A percentile compares a stretch with the other conserved stretches of the same genome.
phyloP scores from a whole-genome alignment of 2,888 invertebrate genomes.

The Macrophya annulata region DNA sequence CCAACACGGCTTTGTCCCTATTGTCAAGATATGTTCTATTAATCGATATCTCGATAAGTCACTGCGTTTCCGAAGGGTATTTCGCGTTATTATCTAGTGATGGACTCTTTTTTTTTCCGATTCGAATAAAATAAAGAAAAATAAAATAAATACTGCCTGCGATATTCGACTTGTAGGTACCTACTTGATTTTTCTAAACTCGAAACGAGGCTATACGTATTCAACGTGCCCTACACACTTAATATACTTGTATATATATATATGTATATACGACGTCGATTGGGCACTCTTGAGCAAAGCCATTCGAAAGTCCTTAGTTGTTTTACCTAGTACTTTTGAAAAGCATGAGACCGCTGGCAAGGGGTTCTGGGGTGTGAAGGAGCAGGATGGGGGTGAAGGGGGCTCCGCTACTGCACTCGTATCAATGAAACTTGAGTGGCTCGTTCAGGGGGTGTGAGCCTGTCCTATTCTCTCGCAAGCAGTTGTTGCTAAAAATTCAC shows the following conservation, averaged over 20 bases:
- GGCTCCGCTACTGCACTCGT: constrained; percentile 44
- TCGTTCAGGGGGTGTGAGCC: constrained; percentile 24
- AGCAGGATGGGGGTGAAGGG: constrained; percentile 15
- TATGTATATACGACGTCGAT: neutral
- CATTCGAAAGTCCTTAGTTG: constrained; percentile 25
- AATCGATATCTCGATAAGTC: constrained; percentile 50
- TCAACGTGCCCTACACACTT: neutral
- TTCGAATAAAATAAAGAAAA: neutral
- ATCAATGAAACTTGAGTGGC: constrained; percentile 44
- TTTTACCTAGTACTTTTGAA: constrained; percentile 39
- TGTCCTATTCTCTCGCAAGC: constrained; percentile 30
- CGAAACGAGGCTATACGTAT: neutral
- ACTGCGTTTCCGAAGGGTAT: constrained; percentile 11
- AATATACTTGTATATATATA: neutral
- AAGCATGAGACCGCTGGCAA: constrained; percentile 8
- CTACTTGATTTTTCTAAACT: neutral
- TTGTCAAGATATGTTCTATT: constrained; percentile 36
- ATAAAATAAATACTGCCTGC: neutral
- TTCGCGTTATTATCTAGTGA: neutral
- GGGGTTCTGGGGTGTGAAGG: neutral
- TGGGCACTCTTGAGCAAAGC: neutral
- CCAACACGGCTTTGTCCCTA: constrained; percentile 45
- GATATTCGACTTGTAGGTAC: neutral
- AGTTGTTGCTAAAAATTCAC: constrained; percentile 44
- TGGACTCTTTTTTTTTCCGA: neutral